A percentile compares a stretch with the other conserved stretches of the same genome.
phyloP scores from a whole-genome alignment of 2,113 vertebrate species.

The Perccottus glenii region DNA sequence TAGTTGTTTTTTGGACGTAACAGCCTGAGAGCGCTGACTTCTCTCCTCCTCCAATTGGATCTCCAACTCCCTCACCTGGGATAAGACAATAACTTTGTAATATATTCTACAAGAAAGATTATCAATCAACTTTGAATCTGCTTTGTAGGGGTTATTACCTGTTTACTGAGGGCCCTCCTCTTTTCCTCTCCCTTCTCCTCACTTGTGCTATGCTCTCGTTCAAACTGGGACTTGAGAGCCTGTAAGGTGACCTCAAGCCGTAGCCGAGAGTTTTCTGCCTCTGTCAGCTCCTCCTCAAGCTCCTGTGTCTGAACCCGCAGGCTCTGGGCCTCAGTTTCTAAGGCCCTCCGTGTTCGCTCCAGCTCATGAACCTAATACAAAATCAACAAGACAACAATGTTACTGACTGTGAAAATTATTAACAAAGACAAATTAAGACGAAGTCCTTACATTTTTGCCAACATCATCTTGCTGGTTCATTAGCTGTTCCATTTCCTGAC shows the following conservation, averaged over 20 bases:
- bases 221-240: conserved; percentile 82
- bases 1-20: conserved; percentile 84
- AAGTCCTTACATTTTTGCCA: conserved; percentile 85
- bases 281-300: conserved; percentile 74
- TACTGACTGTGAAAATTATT: conserved; percentile 14
- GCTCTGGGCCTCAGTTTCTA: conserved; percentile 84
- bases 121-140: too few species aligned
- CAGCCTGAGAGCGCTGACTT: conserved; percentile 84
- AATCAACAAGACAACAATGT: neutral
- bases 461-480: conserved; percentile 91
- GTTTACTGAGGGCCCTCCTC: conserved; percentile 81
- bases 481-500: conserved; percentile 87
- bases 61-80: conserved; percentile 85
- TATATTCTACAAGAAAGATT: too few species aligned
- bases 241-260: conserved; percentile 83
- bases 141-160: conserved; percentile 61
- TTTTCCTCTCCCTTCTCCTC: conserved; percentile 85
- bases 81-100: neutral
- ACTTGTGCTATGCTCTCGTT: conserved; percentile 78
- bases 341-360: conserved; percentile 80
- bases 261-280: conserved; percentile 72
- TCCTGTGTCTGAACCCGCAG: conserved; percentile 82
- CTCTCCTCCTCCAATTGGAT: conserved; percentile 87
- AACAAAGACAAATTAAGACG: neutral
- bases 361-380: conserved; percentile 86